Conservation (phyloP, 2,888 invertebrate species). For the Mimachlamys varia region DNA sequence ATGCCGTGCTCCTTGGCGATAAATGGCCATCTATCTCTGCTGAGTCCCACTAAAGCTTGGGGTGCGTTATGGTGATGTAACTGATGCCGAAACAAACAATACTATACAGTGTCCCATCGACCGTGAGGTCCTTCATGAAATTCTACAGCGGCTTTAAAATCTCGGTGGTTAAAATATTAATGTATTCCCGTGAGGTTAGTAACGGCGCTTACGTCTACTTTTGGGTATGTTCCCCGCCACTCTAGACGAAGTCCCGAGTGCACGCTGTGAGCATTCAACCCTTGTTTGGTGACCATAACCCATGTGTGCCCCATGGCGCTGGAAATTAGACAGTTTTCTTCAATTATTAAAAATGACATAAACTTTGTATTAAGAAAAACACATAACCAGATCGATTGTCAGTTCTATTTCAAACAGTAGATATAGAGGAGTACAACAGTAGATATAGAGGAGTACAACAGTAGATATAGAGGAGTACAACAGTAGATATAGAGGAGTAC, state of each 20-base stretch:
- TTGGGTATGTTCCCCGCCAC: not conserved
- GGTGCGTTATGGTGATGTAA: not conserved
- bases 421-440: not conserved
- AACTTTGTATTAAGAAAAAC: not conserved
- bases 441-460: not conserved
- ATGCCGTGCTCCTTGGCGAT: not conserved
- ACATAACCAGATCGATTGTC: not conserved
- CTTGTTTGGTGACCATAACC: not conserved
- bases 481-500: too few relatives aligned
- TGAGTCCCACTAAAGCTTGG: not conserved
- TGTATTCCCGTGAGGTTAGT: not conserved
- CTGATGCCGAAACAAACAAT: not conserved
- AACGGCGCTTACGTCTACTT: not conserved
- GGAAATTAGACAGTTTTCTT: not conserved
- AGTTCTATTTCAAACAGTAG: not conserved
- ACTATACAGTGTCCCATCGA: not conserved
- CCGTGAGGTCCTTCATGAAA: not conserved
- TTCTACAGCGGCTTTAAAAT: slow-evolving; percentile 17
- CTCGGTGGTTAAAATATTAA: slow-evolving; percentile 13
- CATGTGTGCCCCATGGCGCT: not conserved
- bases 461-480: too few relatives aligned
- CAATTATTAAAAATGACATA: slow-evolving; percentile 24
- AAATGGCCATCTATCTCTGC: not conserved
- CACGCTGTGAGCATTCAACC: not conserved
- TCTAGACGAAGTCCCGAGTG: not conserved